A percentile compares a stretch with the other conserved stretches of the same genome.
phyloP scores from a whole-genome alignment of 2,113 vertebrate genomes.

The Dasypus novemcinctus region DNA sequence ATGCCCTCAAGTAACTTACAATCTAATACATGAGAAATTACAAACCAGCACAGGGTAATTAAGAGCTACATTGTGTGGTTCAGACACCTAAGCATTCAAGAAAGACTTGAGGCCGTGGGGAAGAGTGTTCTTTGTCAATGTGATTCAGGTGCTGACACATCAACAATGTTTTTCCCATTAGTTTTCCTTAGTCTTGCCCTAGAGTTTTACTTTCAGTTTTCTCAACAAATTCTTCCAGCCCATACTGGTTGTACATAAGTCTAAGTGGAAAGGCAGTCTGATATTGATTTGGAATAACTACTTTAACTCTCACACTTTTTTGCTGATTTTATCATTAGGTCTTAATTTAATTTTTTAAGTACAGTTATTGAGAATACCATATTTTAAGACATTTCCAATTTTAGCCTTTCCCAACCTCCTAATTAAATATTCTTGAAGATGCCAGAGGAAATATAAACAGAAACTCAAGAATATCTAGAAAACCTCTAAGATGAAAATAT shows the following conservation, averaged over 20 bases:
- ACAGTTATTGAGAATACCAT: not conserved
- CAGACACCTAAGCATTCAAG: not conserved
- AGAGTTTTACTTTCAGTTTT: not conserved
- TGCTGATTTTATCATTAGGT: not conserved
- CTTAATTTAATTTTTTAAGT: not conserved
- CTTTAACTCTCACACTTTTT: not conserved
- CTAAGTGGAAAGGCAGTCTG: not conserved
- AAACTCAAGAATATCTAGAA: not conserved
- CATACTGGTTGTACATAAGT: not conserved
- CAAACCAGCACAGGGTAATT: not conserved
- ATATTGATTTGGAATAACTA: not conserved
- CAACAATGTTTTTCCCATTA: not conserved
- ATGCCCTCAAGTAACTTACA: not conserved
- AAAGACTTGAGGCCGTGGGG: no score
- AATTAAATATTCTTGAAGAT: not conserved
- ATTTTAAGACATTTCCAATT: not conserved
- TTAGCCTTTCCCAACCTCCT: not conserved
- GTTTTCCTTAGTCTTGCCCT: not conserved
- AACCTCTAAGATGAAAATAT: not conserved
- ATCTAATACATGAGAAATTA: not conserved
- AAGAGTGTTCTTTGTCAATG: not conserved
- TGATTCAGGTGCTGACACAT: not conserved
- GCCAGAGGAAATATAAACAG: not conserved
- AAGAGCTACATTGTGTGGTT: not conserved
- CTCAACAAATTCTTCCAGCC: not conserved